Evolutionary conservation across 2,113 vertebrate genomes (phyloP).

Genomic region (Camelus bactrianus): DNA sequence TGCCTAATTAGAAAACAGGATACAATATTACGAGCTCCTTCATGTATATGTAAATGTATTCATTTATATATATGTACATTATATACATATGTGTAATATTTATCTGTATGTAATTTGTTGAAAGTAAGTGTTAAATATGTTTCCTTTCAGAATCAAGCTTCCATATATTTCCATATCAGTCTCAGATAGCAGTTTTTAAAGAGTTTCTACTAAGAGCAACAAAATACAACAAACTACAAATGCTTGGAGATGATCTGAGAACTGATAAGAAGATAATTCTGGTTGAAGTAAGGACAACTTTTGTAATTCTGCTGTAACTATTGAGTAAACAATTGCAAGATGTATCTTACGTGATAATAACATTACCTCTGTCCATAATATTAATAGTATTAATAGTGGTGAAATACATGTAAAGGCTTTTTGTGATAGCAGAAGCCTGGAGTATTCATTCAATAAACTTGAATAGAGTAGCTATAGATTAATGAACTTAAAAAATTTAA

Average conservation of each 20-base stretch:
- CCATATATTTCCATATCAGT: slow-evolving; percentile 86
- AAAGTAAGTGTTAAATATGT: slow-evolving; percentile 65
- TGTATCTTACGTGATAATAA: background rate
- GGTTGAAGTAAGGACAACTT: slow-evolving; percentile 91
- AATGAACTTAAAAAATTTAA: background rate
- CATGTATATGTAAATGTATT: background rate
- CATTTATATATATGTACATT: background rate
- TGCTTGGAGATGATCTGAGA: slow-evolving; percentile 89
- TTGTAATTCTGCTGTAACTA: slow-evolving; percentile 23
- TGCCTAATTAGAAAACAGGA: background rate
- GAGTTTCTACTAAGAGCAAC: slow-evolving; percentile 96
- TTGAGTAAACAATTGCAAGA: background rate
- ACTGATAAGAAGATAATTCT: slow-evolving; percentile 93
- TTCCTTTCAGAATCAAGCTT: slow-evolving; percentile 89
- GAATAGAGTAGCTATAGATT: background rate
- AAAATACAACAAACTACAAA: slow-evolving; percentile 95
- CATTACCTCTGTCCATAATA: background rate
- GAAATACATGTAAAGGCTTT: background rate
- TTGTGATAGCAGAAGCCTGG: background rate
- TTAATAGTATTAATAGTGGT: background rate
- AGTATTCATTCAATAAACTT: background rate
- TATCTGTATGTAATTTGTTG: background rate
- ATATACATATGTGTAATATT: background rate
- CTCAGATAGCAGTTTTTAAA: slow-evolving; percentile 92
- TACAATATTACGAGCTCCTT: background rate